Evolutionary conservation across 1,140 invertebrate genomes (phyloP).

Genomic region (Sogatella furcifera): DNA sequence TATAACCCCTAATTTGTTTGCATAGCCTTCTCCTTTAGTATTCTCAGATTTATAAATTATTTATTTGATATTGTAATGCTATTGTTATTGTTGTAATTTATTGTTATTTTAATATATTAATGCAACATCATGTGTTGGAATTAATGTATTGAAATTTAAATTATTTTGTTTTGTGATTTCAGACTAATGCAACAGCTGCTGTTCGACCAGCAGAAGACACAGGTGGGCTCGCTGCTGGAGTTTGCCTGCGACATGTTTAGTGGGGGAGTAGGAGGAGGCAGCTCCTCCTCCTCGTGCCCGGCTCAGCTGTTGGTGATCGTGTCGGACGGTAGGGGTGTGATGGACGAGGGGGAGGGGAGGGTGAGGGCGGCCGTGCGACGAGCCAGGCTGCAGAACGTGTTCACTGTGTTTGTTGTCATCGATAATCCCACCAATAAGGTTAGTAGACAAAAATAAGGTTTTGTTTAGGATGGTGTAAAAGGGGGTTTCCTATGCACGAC

Average conservation of each 20-base stretch:
- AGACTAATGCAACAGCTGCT: conserved; percentile 61
- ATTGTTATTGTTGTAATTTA: too few species aligned
- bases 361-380: conserved; percentile 69
- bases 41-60: too few species aligned
- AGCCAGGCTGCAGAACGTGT: conserved; percentile 71
- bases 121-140: too few species aligned
- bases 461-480: too few species aligned
- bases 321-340: conserved; percentile 88
- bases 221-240: conserved; percentile 68
- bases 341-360: conserved; percentile 71
- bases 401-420: conserved; percentile 90
- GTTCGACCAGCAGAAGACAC: conserved; percentile 72
- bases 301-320: conserved; percentile 87
- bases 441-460: too few species aligned
- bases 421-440: conserved; percentile 89
- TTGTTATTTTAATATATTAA: too few species aligned
- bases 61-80: too few species aligned
- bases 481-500: too few species aligned
- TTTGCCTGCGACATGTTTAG: conserved; percentile 58
- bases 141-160: neutral
- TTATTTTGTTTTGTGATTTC: conserved; percentile 6
- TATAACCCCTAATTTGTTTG: too few species aligned
- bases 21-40: too few species aligned
- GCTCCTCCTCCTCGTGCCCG: conserved; percentile 38
- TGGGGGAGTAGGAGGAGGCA: conserved; percentile 25